Evolutionary conservation across 2,888 invertebrate species (phyloP), one percentile per base, ranked within the genome.

Genomic region (Rhagophthalmus giganteus): DNA sequence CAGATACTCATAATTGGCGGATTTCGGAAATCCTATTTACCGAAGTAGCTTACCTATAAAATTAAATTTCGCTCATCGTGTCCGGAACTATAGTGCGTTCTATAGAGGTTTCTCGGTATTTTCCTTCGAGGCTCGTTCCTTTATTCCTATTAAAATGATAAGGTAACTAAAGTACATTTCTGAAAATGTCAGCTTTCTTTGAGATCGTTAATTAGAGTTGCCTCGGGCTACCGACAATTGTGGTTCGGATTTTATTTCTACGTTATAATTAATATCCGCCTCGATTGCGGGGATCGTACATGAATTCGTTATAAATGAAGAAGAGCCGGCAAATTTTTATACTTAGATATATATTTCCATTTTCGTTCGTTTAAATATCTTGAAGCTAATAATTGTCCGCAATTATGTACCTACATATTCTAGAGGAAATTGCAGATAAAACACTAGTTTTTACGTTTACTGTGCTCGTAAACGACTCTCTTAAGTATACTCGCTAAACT

Each of bases 191-290:
- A 41, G 49, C 45, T 44, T 55, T 51, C 51, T 51, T 49, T 45
- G 42, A 51, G 51, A 51, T 55, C 51, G 48, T 51, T 55, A 55
- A 55, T 55, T 55, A 55, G 55, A 51, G 45, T 44, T 33, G 47
- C 55, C 38, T 24, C 47, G 28, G 49, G 55, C 55, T 55, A 51
- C 51, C 50, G 55, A 55, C 55, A 55, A 54, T 37, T 51, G 51
- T 27, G 46, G 52, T 56, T 54, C 38, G 34, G 41, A 48, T 52
- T 49, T 39, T 47, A 41, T 51, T 54, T 39, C 30, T 30, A 44
- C 44, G 49, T 48, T 49, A 48, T 57, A 55, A 57, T 57, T 57
- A 57, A 57, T 57, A 51, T 40, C 35, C 40, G 33, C 46, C 51
- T 57, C 37, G 45, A 55, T 48, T 57, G 37, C 51, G 51, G 44